Conservation (phyloP, 2,888 invertebrate species). For the Spilarctia lutea region DNA sequence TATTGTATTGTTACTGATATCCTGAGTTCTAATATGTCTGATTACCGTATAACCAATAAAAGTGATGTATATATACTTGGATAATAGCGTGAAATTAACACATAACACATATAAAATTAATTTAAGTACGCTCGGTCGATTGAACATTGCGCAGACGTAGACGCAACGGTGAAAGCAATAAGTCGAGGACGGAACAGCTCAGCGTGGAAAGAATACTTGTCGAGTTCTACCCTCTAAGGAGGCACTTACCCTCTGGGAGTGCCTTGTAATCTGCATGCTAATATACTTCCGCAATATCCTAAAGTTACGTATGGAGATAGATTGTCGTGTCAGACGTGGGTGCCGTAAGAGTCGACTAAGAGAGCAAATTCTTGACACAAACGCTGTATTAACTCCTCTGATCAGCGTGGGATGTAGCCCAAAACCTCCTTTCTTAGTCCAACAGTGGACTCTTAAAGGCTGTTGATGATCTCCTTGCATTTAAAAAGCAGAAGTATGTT, state of each 20-base stretch:
- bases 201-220: neutral
- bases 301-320: too few species aligned
- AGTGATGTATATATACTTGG: neutral
- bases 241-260: neutral
- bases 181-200: constrained; percentile 39
- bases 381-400: too few species aligned
- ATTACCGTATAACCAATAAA: neutral
- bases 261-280: neutral
- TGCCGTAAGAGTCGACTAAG: too few species aligned
- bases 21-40: neutral
- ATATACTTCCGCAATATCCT: neutral
- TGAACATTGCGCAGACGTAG: constrained; percentile 36
- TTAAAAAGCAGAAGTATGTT: too few species aligned
- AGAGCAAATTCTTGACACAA: too few species aligned
- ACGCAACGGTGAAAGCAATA: constrained; percentile 45
- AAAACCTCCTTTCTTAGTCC: too few species aligned
- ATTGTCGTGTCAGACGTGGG: too few species aligned
- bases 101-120: constrained; percentile 20
- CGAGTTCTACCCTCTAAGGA: neutral
- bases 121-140: constrained; percentile 26
- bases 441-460: too few species aligned
- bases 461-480: too few species aligned
- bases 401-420: too few species aligned
- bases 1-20: too few species aligned
- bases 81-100: neutral